Conservation (phyloP, 2,797 vertebrate species). For the Momotus momota region DNA sequence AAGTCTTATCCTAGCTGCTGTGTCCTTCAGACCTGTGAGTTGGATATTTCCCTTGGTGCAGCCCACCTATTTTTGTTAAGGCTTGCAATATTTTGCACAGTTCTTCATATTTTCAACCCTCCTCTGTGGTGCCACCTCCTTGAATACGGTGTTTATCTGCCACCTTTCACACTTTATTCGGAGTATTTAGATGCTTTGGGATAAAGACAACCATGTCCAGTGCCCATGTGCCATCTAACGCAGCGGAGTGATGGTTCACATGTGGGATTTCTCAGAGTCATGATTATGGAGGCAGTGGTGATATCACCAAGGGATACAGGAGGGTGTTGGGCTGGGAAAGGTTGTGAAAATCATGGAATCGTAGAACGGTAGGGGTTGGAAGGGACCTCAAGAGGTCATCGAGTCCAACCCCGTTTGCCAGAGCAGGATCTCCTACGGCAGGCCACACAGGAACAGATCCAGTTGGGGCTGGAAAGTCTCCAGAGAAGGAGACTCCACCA, state of each 20-base stretch:
- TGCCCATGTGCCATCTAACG: background rate
- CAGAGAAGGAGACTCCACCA: no score
- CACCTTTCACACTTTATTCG: background rate
- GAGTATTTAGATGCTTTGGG: background rate
- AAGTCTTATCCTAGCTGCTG: background rate
- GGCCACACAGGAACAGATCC: no score
- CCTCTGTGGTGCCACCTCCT: background rate
- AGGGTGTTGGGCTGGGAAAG: background rate
- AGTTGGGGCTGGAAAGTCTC: no score
- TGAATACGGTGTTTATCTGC: background rate
- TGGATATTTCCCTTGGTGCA: background rate
- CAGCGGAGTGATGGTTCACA: background rate
- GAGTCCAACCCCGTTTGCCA: no score
- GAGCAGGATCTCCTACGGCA: no score
- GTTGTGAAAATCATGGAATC: no score
- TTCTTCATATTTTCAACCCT: background rate
- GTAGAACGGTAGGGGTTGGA: no score
- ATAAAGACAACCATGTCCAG: background rate
- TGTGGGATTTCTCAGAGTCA: accelerated
- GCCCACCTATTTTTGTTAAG: background rate
- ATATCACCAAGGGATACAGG: background rate
- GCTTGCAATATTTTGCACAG: background rate
- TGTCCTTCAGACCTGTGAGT: background rate
- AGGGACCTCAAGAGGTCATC: no score
- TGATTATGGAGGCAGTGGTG: background rate